A percentile compares a stretch with the other conserved stretches of the same genome.
Evolutionary conservation across 2,797 vertebrate genomes (phyloP).

Genomic region (Neosilurus hyrtlii): DNA sequence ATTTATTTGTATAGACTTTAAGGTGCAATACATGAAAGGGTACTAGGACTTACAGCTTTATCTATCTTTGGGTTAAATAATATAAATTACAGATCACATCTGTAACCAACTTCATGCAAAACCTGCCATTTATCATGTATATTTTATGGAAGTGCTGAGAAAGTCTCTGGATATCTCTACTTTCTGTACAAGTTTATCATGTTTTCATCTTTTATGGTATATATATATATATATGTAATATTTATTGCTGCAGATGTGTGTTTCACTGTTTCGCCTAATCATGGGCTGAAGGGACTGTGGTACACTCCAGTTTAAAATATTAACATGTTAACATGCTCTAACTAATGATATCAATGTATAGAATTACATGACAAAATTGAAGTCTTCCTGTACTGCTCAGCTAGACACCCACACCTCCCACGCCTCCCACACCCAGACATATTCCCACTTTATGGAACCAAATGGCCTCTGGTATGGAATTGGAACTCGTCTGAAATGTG

Average conservation of each 20-base stretch:
- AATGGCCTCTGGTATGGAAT: slow-evolving; percentile 6
- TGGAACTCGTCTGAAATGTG: slow-evolving; percentile 5
- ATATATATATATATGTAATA: background rate
- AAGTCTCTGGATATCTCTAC: background rate
- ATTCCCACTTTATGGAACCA: background rate
- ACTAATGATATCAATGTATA: slow-evolving; percentile 8
- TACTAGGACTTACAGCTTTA: too few species aligned
- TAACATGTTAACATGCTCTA: background rate
- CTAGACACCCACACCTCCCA: background rate
- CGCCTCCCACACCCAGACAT: background rate
- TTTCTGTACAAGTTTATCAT: background rate
- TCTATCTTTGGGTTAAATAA: too few species aligned
- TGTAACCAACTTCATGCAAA: background rate
- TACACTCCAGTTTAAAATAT: background rate
- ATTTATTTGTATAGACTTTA: too few species aligned
- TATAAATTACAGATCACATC: too few species aligned
- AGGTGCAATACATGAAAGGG: too few species aligned
- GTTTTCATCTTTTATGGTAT: too few species aligned
- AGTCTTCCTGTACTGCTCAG: slow-evolving; percentile 1
- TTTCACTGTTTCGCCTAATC: background rate
- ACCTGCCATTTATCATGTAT: background rate
- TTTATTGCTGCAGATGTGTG: background rate
- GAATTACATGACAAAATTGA: slow-evolving; percentile 9
- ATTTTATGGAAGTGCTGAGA: background rate
- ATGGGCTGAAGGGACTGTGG: background rate